These are phyloP conservation scores for Gymnocypris eckloni DNA, from an alignment of 2,797 vertebrate species.

Conservation along the genomic window DNA sequence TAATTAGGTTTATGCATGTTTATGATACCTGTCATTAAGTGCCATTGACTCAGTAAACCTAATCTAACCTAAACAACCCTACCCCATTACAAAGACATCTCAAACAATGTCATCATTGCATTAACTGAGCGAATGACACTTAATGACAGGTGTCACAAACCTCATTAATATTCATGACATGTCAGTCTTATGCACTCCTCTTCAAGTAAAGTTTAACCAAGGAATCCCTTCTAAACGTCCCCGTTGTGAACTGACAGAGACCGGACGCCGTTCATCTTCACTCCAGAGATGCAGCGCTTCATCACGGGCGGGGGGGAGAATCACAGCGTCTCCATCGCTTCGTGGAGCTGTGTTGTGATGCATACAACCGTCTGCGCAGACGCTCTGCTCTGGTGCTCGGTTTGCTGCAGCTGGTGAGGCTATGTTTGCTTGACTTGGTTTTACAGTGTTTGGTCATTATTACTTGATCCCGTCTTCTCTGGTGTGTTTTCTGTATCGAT, in stretches of 20 bases:
- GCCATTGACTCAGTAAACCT: no score
- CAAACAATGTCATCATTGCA: no score
- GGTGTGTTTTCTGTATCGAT: slow-evolving; percentile 12
- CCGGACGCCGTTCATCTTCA: slow-evolving; percentile 89
- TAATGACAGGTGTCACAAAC: no score
- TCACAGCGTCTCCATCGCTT: slow-evolving; percentile 85
- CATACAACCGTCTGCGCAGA: slow-evolving; percentile 85
- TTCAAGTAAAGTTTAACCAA: no score
- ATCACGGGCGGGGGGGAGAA: slow-evolving; percentile 88
- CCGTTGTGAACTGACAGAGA: slow-evolving; percentile 75
- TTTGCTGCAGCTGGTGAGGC: slow-evolving; percentile 87
- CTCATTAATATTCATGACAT: no score
- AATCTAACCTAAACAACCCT: no score
- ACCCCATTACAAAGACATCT: no score
- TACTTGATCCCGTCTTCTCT: neutral
- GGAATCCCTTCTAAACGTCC: neutral
- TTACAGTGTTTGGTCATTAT: no score
- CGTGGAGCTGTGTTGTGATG: slow-evolving; percentile 90
- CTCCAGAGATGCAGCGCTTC: slow-evolving; percentile 92
- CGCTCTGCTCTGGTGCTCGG: slow-evolving; percentile 84
- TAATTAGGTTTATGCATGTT: no score
- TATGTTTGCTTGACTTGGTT: neutral
- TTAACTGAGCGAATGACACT: no score
- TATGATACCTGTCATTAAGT: no score
- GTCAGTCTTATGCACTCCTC: no score